Conservation (phyloP, 2,797 vertebrate genomes). For the Oreochromis mossambicus region DNA sequence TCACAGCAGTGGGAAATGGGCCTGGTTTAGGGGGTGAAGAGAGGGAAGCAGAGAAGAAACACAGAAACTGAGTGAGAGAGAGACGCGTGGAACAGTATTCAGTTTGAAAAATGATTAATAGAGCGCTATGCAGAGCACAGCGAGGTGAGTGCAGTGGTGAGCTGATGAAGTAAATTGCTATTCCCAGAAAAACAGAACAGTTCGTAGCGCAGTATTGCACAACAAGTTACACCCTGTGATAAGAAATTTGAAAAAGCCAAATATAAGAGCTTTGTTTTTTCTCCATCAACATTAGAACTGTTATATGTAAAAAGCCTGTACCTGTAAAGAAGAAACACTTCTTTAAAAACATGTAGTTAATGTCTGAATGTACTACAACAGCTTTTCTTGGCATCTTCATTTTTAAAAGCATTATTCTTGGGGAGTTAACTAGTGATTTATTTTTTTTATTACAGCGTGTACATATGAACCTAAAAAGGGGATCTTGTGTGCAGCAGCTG, state of each 20-base stretch:
- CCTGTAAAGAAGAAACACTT: neutral
- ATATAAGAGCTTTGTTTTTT: neutral
- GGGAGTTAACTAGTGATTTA: neutral
- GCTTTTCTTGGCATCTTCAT: neutral
- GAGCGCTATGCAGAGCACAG: slow-evolving; percentile 23
- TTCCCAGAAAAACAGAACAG: slow-evolving; percentile 45
- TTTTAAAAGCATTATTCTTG: neutral
- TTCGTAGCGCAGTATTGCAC: slow-evolving; percentile 3
- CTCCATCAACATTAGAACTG: neutral
- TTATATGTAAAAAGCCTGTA: neutral
- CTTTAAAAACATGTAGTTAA: neutral
- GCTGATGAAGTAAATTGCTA: slow-evolving; percentile 29
- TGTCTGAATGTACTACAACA: neutral
- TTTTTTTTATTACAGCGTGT: neutral
- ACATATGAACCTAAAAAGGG: neutral
- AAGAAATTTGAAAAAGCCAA: neutral
- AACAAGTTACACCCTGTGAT: neutral
- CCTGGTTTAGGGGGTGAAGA: neutral
- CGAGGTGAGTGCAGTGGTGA: slow-evolving; percentile 8
- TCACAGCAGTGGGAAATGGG: slow-evolving; percentile 8
- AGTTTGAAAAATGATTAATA: slow-evolving; percentile 39
- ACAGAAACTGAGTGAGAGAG: slow-evolving; percentile 4
- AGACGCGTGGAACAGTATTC: neutral
- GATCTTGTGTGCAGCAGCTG: slow-evolving; percentile 2
- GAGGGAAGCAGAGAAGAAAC: neutral